Percentiles rank a stretch among this genome's conserved stretches.
phyloP scores from a whole-genome alignment of 2,888 invertebrate genomes.

The Lycophotia porphyrea region DNA sequence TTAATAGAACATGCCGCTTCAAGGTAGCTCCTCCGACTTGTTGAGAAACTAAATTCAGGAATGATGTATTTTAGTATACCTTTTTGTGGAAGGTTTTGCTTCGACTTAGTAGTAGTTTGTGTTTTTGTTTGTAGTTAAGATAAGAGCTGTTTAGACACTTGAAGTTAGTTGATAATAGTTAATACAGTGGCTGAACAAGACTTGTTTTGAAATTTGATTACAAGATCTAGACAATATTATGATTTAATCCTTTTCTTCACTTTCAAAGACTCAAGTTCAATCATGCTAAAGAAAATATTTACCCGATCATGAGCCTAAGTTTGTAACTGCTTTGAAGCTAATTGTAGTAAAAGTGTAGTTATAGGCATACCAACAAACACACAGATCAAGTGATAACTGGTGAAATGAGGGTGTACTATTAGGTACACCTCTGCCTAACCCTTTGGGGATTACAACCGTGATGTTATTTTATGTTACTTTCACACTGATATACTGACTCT shows the following conservation, averaged over 20 bases:
- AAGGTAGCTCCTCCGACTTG: constrained; percentile 49
- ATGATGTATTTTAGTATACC: constrained; percentile 37
- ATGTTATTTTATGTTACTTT: too few species aligned
- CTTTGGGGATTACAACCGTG: too few species aligned
- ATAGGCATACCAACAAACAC: too few species aligned
- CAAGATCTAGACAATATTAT: neutral
- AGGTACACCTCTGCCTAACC: too few species aligned
- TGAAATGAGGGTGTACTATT: too few species aligned
- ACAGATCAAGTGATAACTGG: too few species aligned
- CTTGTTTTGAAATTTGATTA: neutral
- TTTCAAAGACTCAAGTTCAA: neutral
- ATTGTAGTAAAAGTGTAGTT: too few species aligned
- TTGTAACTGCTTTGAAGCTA: neutral
- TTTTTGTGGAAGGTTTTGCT: constrained; percentile 7
- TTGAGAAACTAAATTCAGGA: constrained; percentile 51
- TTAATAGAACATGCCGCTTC: constrained; percentile 65
- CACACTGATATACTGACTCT: too few species aligned
- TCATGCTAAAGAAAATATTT: neutral
- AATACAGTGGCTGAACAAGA: neutral
- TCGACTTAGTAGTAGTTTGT: neutral
- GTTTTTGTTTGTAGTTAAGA: constrained; percentile 15
- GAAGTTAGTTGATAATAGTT: neutral
- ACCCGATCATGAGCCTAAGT: neutral
- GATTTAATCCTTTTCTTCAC: neutral
- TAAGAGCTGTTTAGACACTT: neutral